Evolutionary conservation across 2,113 vertebrate species (phyloP), one percentile per base, ranked within the genome.

Genomic region (Rhadina sibilatrix): DNA sequence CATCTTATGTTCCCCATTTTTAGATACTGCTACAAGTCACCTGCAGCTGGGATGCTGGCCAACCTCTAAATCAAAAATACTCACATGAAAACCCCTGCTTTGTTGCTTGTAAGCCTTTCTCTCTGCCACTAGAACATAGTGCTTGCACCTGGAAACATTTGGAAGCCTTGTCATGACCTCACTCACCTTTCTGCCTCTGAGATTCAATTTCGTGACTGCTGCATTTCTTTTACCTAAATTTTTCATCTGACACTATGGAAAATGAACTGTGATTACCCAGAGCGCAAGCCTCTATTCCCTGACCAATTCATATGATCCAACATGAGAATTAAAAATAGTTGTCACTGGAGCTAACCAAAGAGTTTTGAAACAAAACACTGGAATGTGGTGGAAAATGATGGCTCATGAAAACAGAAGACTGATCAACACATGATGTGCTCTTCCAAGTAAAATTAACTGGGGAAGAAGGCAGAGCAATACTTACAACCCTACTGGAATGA

Each of bases 361-460:
- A 85, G 59, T 91, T 93, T 80, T 91, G 78, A 94, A 96, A 94
- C 70, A 94, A 94, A 96, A 94, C 84, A 89, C 93, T 70, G 33
- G 70, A 88, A 93, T 90, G 40, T 35, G 54, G 13, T 83, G 42
- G 92, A 94, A 96, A 94, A 86, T 60, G 82, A 88, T 63, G 60
- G 79, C 85, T 95, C 87, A 90, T 74, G 83, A 85, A 70, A 93
- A 90, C 68, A 81, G 82, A 93, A 86, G 38, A 85, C 63, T 74
- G 87, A 94, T 75, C 47, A 66, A 93, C 79, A 85, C 46, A 83
- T 11, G 54, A 93, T 77, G 31, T 64, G 24, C 25, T 93, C 56
- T 52, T 85, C 47, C 61, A 92, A 66, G 72, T 57, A 69, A 90
- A 91, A 92, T 74, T 81, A 86, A 91, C 24, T 40, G 27, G 20